Base-by-base conservation (phyloP, 2,797 vertebrate genomes). In the Ambastaia sidthimunki region DNA sequence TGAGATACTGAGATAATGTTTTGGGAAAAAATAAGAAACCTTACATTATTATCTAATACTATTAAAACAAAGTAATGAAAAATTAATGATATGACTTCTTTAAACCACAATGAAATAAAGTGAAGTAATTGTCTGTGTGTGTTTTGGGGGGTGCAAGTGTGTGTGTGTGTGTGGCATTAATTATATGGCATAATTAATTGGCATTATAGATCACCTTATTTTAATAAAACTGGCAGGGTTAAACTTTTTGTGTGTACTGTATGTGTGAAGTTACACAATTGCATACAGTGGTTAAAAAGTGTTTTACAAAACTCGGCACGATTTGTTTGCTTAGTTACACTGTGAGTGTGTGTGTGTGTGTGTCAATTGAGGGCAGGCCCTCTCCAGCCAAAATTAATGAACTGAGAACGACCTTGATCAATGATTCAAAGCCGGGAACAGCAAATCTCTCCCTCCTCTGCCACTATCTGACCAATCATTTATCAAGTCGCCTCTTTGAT, bases 401-500 rank as follows among this genome's bases (percentile, higher is more conserved):
- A 94, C 92, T 92, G 90, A 92, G 91, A 93, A 90, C 90, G 93
- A 95, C 94, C 95, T 95, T 93, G 93, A 94, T 94, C 92, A 90
- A 86, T 89, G 92, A 93, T 90, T 95, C 93, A 92, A 90, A 93
- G 89, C 92, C 88, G 88, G 81, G 87, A 85, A 90, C 82, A 81
- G 28, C 85, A 87, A 87, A 87, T 87, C 90, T 86, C 86, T 91
- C 90, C 89, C 87, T 91, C 86, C 86, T 92, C 91, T 90, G 92
- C 92, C 90, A 82, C 89, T 92, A 91, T 94, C 89, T 90, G 90
- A 93, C 92, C 90, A 89, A 90, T 90, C 91, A 90, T 95, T 93
- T 93, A 96, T 96, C 94, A 95, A 93, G 92, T 91, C 92, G 74
- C 87, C 91, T 87, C 91, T 93, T 96, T 96, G 95, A 96, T 96